Conservation (phyloP, 2,113 vertebrate genomes). For the Manacus vitellinus region DNA sequence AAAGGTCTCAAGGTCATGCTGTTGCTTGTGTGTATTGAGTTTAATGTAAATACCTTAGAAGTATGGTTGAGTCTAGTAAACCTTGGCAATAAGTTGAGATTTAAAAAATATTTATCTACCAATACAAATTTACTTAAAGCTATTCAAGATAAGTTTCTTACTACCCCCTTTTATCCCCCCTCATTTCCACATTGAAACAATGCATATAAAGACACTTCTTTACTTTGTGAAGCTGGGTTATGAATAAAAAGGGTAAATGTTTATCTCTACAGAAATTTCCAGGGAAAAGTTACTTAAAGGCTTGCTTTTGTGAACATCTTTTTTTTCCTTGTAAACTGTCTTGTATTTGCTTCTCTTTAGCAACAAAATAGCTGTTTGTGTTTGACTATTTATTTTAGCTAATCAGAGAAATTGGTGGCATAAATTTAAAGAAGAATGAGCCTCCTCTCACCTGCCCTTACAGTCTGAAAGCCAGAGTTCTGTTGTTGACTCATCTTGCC, state of each 20-base stretch:
- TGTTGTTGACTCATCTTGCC: constrained; percentile 89
- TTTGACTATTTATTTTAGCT: constrained; percentile 78
- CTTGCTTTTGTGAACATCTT: background rate
- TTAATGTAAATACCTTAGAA: background rate
- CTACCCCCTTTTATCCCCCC: background rate
- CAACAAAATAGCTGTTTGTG: background rate
- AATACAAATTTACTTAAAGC: background rate
- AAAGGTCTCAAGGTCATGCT: background rate
- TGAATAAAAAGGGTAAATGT: background rate
- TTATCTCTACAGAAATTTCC: background rate
- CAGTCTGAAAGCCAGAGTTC: constrained; percentile 94
- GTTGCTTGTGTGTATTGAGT: background rate
- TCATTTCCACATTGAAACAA: background rate
- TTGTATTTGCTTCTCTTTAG: background rate
- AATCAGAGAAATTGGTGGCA: constrained; percentile 95
- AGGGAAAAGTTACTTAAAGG: background rate
- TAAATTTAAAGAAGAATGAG: constrained; percentile 98
- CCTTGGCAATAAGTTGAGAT: background rate
- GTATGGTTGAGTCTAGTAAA: background rate
- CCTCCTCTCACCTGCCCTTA: constrained; percentile 97
- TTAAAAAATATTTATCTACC: background rate
- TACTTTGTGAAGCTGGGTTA: background rate
- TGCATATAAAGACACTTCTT: background rate
- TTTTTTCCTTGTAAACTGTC: background rate
- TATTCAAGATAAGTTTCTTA: background rate